A percentile compares a stretch with the other conserved stretches of the same genome.
phyloP scores from a whole-genome alignment of 2,113 vertebrate species.

The Hirundichthys speculiger region DNA sequence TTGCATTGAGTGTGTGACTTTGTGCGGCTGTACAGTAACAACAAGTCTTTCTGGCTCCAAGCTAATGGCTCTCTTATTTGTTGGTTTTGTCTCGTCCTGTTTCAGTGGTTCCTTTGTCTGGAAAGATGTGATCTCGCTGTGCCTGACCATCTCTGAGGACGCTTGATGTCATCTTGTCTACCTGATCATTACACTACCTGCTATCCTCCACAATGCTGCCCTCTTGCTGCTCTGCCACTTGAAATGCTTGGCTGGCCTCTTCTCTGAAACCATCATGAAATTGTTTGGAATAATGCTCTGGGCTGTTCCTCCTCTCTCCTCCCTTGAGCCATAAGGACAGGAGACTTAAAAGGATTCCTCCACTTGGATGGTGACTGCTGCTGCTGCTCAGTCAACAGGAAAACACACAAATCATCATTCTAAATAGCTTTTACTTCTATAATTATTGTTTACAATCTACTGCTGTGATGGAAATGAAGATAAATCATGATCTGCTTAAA shows the following conservation, averaged over 20 bases:
- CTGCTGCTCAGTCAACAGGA: conserved; percentile 45
- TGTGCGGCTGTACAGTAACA: conserved; percentile 44
- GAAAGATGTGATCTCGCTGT: conserved; percentile 55
- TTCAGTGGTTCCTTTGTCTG: conserved; percentile 60
- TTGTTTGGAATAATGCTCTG: conserved; percentile 53
- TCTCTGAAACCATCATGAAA: conserved; percentile 72
- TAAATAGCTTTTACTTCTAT: background rate
- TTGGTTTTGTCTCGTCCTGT: conserved; percentile 66
- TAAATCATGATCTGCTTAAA: too few species aligned
- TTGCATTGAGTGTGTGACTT: conserved; percentile 23
- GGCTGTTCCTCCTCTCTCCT: conserved; percentile 51
- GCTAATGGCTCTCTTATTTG: conserved; percentile 63
- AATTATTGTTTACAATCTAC: too few species aligned
- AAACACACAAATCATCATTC: conserved; percentile 35
- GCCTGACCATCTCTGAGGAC: conserved; percentile 65
- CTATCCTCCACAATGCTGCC: conserved; percentile 68
- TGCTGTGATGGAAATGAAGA: too few species aligned
- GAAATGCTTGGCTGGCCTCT: conserved; percentile 77
- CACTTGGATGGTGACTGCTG: conserved; percentile 35
- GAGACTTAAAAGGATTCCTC: conserved; percentile 57
- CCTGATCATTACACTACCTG: conserved; percentile 74
- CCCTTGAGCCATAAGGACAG: conserved; percentile 46
- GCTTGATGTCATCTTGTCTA: conserved; percentile 75
- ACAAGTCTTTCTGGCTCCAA: conserved; percentile 26
- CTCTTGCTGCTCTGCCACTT: conserved; percentile 71